Evolutionary conservation across 2,888 invertebrate species (phyloP), one percentile per base, ranked within the genome.

Genomic region (Panzeria rudis): DNA sequence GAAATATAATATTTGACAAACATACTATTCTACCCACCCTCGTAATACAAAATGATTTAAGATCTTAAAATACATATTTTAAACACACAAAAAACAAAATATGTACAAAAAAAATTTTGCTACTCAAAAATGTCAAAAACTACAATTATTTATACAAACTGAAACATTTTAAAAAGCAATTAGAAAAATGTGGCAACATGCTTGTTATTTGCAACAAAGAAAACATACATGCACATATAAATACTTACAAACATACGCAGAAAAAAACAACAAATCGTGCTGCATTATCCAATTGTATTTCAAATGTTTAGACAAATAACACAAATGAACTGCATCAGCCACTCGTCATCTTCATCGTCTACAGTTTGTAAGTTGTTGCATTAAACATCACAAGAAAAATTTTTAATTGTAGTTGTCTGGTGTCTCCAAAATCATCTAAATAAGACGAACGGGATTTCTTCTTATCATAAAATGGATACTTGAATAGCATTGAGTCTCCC

Each of bases 151-250:
- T 91, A 89, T 88, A 89, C 87, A 89, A 90, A 89, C 87, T 89
- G 88, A 89, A 90, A 89, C 90, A 90, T 91, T 91, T 91, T 88
- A 89, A 90, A 77, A 91, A 91, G 89, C 90, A 90, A 91, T 91
- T 90, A 90, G 91, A 89, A 90, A 84, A 91, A 84, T 85, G 82
- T 85, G 86, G 86, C 86, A 82, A 80, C 85, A 78, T 66, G 78
- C 80, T 66, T 80, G 77, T 69, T 75, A 44, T 20, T 78, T 72
- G 75, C 61, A 77, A n/a, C 62, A 66, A 79, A 62, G 29, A 56
- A 62, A 83, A 80, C 68, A 72, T 17, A 20, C 35, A 62, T 47
- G 29, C 20, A 62, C 29, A 54, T 41, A 52, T n/a, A 38, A 20
- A 72, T 20, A 72, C 1, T 1, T 17, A 52, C 13, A 35, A 15